phyloP scores from a whole-genome alignment of 2,888 invertebrate species.

The Drosophila phalerata region DNA sequence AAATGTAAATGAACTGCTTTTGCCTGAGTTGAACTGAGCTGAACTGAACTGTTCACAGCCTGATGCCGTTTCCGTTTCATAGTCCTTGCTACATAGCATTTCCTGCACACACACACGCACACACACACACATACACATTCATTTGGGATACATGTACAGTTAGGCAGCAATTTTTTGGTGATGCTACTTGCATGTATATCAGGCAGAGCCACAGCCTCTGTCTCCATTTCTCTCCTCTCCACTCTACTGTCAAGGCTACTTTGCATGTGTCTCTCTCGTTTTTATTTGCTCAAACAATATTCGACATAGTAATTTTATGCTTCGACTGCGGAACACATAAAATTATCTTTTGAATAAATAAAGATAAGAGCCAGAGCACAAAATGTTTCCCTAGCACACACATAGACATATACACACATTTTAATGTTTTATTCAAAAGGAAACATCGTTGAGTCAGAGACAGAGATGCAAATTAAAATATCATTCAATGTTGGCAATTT shows the following conservation, averaged over 20 bases:
- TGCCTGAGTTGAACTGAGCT: conserved; percentile 57
- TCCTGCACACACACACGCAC: conserved; percentile 49
- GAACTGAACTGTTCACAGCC: conserved; percentile 61
- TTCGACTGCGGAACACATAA: conserved; percentile 81
- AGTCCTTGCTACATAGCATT: conserved; percentile 75
- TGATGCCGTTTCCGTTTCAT: conserved; percentile 81
- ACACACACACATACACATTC: too few species aligned
- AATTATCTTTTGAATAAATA: conserved; percentile 81
- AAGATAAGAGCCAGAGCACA: conserved; percentile 74
- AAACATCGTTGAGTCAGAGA: conserved; percentile 66
- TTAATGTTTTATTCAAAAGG: conserved; percentile 81
- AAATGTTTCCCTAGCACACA: conserved; percentile 59
- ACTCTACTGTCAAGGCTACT: conserved; percentile 37
- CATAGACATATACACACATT: conserved; percentile 54
- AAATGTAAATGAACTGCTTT: conserved; percentile 78
- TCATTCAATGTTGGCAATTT: conserved; percentile 81
- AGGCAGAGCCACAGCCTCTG: conserved; percentile 25
- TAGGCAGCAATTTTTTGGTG: conserved; percentile 80
- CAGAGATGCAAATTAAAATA: conserved; percentile 81
- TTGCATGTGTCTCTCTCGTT: conserved; percentile 76
- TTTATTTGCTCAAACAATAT: conserved; percentile 81
- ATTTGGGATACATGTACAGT: conserved; percentile 26
- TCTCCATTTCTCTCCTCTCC: conserved; percentile 16
- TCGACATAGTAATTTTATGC: conserved; percentile 81
- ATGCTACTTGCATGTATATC: conserved; percentile 66